Percentiles rank a stretch among this genome's conserved stretches.
phyloP scores from a whole-genome alignment of 92 coral and sea anemone species.

The Umimayanthus kanabou region DNA sequence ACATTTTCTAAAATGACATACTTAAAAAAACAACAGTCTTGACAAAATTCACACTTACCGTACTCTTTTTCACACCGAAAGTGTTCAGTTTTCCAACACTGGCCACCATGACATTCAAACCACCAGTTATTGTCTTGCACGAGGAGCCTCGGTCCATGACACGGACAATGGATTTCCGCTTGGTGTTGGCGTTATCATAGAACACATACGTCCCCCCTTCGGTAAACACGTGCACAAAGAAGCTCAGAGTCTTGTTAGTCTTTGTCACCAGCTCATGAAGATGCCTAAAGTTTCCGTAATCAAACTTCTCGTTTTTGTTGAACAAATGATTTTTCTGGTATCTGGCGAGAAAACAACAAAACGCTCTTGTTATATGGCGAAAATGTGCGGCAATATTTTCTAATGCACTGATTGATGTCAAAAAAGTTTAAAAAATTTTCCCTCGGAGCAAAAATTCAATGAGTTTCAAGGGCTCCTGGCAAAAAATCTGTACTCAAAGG shows the following conservation, averaged over 20 bases:
- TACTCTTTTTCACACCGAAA: slow-evolving; percentile 64
- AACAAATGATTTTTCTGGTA: slow-evolving; percentile 90
- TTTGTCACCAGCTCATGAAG: slow-evolving; percentile 85
- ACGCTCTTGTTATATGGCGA: no score
- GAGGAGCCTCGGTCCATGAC: slow-evolving; percentile 71
- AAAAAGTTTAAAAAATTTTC: no score
- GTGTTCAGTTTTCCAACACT: slow-evolving; percentile 40
- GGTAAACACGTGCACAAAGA: slow-evolving; percentile 81
- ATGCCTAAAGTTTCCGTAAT: slow-evolving; percentile 89
- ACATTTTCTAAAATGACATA: no score
- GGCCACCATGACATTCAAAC: slow-evolving; percentile 48
- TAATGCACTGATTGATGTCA: no score
- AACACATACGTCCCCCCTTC: slow-evolving; percentile 93
- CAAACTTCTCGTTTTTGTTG: slow-evolving; percentile 81
- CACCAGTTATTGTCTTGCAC: slow-evolving; percentile 41
- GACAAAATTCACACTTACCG: slow-evolving; percentile 54
- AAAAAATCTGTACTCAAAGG: no score
- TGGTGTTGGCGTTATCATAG: slow-evolving; percentile 84
- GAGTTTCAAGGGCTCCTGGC: no score
- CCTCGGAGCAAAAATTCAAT: no score
- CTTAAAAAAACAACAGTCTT: no score
- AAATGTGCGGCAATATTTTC: no score
- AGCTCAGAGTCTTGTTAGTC: slow-evolving; percentile 73
- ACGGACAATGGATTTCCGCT: slow-evolving; percentile 68
- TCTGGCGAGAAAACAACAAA: slow-evolving; percentile 30